Evolutionary conservation across 2,888 invertebrate species (phyloP), one percentile per base, ranked within the genome.

Genomic region (Allygus modestus): DNA sequence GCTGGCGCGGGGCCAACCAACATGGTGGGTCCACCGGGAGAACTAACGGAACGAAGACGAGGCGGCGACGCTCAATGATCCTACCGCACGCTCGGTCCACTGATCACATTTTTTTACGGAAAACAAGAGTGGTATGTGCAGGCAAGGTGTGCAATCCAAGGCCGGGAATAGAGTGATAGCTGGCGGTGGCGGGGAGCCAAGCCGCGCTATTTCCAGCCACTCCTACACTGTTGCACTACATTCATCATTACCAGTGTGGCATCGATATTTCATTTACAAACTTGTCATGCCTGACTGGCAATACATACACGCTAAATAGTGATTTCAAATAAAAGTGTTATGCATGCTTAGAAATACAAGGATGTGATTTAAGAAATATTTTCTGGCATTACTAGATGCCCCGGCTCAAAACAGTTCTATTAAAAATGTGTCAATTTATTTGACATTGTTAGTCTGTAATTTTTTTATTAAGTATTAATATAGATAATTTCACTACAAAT

Each of bases 121-220:
- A 79, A 79, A 79, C 58, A 79, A 79, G 54, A 79, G 58, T 54
- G 58, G 79, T 58, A 79, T 79, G 46, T 51, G 46, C 28, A n/a
- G 7, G 33, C 20, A 79, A 79, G 79, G 79, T 79, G 79, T 79
- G 58, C 58, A 58, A 79, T 41, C 79, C 58, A 79, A 54, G 79
- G 31, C 54, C 58, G 58, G 79, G 58, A 79, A 79, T 58, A 79
- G 79, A 79, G 79, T 79, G 79, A 79, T 79, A 58, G 79, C 37
- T 58, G 54, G 79, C 23, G 31, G 33, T 79, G 79, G 79, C 54
- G 12, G 20, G 0, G 17, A 4, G 79, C 79, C 79, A 79, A 33
- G 28, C 31, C 46, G 46, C 1, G 58, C 79, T 79, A 79, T 79
- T 79, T 17, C 23, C 37, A 17, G 79, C 54, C 79, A 54, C 79